Evolutionary conservation across 2,888 invertebrate species (phyloP), one percentile per base, ranked within the genome.

Genomic region (Digitonthophagus gazella): DNA sequence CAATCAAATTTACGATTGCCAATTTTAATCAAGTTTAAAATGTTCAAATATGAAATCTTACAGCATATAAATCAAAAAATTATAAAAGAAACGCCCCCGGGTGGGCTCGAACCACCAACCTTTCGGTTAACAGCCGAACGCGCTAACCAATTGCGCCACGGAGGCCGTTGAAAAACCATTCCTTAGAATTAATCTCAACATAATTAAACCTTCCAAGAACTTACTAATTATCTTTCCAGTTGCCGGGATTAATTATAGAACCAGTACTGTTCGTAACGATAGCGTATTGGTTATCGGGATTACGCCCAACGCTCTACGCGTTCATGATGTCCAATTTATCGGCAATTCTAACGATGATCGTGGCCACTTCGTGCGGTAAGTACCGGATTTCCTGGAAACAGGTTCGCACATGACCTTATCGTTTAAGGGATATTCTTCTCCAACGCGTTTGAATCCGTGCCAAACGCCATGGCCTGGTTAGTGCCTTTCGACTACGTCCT

Each of bases 41-140:
- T n/a, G n/a, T n/a, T n/a, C n/a, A n/a, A n/a, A n/a, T n/a, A n/a
- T n/a, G n/a, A n/a, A n/a, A n/a, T n/a, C n/a, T n/a, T n/a, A n/a
- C n/a, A n/a, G n/a, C n/a, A n/a, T n/a, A n/a, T n/a, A n/a, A n/a
- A n/a, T 44, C 6, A 44, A 44, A 44, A 44, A 44, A 3, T 58
- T 11, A 58, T 58, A 18, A 61, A 61, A 61, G 18, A 61, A 66
- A 0, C 93, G 93, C 93, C 93, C 93, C 93, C 93, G 93, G 93
- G 93, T 93, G 93, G 94, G 90, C 93, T 95, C 91, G 95, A 95
- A 95, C 95, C 94, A 94, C 93, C 94, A 94, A 94, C 95, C 95
- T 95, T 94, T 95, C 94, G 95, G 94, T 95, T 95, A 95, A 95
- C 95, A 95, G 95, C 94, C 93, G 92, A 93, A 92, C 93, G 93